A percentile compares a stretch with the other conserved stretches of the same genome.
Conservation (phyloP, 2,113 vertebrate species). For the Butastur rufipennis region DNA sequence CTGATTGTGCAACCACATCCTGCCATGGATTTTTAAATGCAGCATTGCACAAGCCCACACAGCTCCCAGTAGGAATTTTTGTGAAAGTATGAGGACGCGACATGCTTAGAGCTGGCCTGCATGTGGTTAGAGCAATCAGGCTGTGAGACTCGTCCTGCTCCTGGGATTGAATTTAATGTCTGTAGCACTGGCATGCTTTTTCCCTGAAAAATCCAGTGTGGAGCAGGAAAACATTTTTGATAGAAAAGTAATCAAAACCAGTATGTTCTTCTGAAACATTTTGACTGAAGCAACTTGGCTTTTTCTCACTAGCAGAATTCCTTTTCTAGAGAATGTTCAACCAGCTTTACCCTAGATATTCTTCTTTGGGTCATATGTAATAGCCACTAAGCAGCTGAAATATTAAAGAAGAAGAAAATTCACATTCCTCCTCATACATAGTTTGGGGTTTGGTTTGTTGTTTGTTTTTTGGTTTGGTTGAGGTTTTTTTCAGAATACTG, state of each 20-base stretch:
- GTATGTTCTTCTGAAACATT: background rate
- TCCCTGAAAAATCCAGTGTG: background rate
- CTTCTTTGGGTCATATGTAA: background rate
- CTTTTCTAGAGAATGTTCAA: background rate
- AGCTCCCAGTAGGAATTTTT: background rate
- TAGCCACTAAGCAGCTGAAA: background rate
- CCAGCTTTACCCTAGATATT: background rate
- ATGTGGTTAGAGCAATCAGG: background rate
- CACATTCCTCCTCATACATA: background rate
- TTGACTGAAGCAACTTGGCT: background rate
- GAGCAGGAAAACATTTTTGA: background rate
- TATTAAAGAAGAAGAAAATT: background rate
- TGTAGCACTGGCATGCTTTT: background rate
- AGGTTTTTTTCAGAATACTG: background rate
- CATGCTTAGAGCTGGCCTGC: background rate
- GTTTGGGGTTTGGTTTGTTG: background rate
- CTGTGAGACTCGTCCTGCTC: accelerated
- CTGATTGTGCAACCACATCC: background rate
- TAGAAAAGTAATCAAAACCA: background rate
- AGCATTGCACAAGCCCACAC: background rate
- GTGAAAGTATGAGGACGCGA: background rate
- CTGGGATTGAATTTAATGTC: background rate
- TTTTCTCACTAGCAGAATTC: background rate
- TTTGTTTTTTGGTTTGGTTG: background rate
- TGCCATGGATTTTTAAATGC: background rate